Conservation (phyloP, 2,888 invertebrate species). For the Neuroscelio doddi region DNA sequence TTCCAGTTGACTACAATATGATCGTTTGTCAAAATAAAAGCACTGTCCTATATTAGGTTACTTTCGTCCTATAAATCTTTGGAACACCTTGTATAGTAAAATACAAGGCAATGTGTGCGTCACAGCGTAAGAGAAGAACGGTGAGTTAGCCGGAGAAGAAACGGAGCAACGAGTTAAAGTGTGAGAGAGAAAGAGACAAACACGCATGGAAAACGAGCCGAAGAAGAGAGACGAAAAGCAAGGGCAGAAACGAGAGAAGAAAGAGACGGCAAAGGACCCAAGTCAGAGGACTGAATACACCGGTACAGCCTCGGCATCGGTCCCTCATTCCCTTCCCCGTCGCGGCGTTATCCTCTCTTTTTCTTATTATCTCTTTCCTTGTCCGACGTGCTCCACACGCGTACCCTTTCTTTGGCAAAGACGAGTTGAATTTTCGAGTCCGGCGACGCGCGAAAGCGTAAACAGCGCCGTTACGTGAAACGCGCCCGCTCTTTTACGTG, state of each 20-base stretch:
- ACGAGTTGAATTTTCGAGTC: conserved; percentile 25
- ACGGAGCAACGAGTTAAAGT: background rate
- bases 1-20: too few relatives aligned
- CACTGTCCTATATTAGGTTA: conserved; percentile 22
- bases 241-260: conserved; percentile 9
- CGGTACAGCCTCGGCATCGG: conserved; percentile 13
- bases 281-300: conserved; percentile 31
- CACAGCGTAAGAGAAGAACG: conserved; percentile 8
- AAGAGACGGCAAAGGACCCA: conserved; percentile 25
- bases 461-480: conserved; percentile 15
- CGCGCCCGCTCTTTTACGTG: background rate
- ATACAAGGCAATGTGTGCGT: conserved; percentile 23
- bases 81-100: conserved; percentile 35
- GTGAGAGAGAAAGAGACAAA: conserved; percentile 14
- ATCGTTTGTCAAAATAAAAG: too few relatives aligned
- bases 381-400: conserved; percentile 10
- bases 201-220: conserved; percentile 4
- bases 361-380: conserved; percentile 22
- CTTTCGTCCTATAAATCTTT: conserved; percentile 22
- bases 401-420: conserved; percentile 23
- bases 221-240: conserved; percentile 16
- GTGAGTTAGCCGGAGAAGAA: conserved; percentile 12
- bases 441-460: conserved; percentile 33
- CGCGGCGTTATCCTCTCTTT: too few relatives aligned
- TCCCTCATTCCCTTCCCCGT: conserved; percentile 6